Evolutionary conservation across 92 coral and sea anemone species (phyloP).

Genomic region (Palythoa grandis): DNA sequence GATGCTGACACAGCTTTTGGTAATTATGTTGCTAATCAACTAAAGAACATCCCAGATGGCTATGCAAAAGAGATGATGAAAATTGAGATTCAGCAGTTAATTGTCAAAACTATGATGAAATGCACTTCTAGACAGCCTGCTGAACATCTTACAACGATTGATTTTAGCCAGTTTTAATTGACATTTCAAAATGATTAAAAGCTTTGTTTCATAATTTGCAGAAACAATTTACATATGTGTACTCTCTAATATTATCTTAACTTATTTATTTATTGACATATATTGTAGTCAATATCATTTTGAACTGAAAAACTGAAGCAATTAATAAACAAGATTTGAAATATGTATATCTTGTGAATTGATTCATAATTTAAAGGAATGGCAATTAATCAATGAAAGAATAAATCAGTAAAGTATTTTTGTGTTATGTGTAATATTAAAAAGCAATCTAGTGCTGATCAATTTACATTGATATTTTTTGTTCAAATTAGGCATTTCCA

Average conservation of each 20-base stretch:
- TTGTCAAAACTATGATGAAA: constrained; percentile 48
- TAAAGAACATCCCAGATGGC: constrained; percentile 60
- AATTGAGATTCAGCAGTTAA: constrained; percentile 56
- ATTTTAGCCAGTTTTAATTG: not conserved
- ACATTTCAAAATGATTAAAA: not conserved
- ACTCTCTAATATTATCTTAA: no score
- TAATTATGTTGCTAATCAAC: constrained; percentile 52
- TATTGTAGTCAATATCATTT: no score
- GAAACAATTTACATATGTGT: no score
- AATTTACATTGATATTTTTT: no score
- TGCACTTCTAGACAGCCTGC: not conserved
- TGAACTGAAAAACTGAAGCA: no score
- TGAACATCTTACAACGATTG: no score
- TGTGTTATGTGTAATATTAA: no score
- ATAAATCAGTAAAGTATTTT: no score
- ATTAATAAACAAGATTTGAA: not conserved
- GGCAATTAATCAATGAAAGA: no score
- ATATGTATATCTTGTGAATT: no score
- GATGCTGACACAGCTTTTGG: constrained; percentile 49
- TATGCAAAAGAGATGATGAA: constrained; percentile 62
- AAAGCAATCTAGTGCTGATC: no score
- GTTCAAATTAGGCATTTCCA: constrained; percentile 34
- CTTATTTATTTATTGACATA: not conserved
- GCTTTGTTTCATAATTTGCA: not conserved
- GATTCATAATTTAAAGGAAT: no score